phyloP scores from a whole-genome alignment of 1,140 invertebrate species.

The Procambarus virginalis region DNA sequence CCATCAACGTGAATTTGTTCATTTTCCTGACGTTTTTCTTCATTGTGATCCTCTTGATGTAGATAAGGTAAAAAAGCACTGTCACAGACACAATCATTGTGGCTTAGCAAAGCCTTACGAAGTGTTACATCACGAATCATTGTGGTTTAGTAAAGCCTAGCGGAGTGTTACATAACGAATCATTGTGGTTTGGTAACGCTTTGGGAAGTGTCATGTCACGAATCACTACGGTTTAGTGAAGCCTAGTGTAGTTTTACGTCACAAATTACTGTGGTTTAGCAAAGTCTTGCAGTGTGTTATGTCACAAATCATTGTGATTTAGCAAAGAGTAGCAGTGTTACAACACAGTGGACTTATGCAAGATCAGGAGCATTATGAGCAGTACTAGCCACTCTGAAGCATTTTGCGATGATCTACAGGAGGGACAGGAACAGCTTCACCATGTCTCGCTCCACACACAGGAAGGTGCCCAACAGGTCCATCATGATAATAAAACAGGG shows the following conservation, averaged over 20 bases:
- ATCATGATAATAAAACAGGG: neutral
- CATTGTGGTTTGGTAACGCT: neutral
- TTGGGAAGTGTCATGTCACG: no score
- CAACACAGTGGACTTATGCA: constrained; percentile 32
- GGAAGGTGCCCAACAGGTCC: neutral
- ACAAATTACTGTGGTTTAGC: neutral
- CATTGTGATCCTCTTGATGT: neutral
- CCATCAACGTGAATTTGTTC: neutral
- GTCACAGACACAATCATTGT: neutral
- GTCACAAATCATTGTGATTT: neutral
- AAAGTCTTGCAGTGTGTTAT: no score
- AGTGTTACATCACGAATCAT: neutral
- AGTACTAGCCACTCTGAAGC: constrained; percentile 23
- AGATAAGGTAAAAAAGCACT: constrained; percentile 15
- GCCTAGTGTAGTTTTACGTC: no score
- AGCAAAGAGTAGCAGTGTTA: neutral
- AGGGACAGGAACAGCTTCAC: constrained; percentile 7
- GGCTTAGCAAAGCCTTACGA: neutral
- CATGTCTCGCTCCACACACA: constrained; percentile 1
- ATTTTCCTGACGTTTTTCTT: neutral
- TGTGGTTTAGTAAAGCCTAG: neutral
- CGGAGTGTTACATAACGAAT: neutral
- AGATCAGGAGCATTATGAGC: constrained; percentile 46
- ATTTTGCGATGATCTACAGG: neutral
- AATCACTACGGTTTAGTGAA: neutral